Conservation (phyloP, 2,888 invertebrate genomes). For the Spodoptera exigua region DNA sequence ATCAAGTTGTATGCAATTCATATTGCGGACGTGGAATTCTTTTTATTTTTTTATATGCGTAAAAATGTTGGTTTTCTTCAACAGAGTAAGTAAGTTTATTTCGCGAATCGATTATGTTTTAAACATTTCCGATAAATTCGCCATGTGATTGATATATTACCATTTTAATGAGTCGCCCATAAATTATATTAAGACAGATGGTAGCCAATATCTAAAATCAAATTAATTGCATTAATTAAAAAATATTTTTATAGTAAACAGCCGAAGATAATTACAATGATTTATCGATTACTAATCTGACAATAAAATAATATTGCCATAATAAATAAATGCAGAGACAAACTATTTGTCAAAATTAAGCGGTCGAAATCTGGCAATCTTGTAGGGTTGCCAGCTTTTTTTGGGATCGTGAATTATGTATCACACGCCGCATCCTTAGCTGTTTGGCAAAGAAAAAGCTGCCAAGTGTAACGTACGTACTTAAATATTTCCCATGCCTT, state of each 20-base stretch:
- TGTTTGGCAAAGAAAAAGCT: slow-evolving; percentile 48
- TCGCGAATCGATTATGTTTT: too few relatives aligned
- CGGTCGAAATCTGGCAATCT: slow-evolving; percentile 56
- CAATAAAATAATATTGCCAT: slow-evolving; percentile 53
- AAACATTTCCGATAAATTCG: neutral
- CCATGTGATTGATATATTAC: neutral
- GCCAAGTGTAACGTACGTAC: slow-evolving; percentile 50
- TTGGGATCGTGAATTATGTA: slow-evolving; percentile 53
- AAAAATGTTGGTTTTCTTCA: too few relatives aligned
- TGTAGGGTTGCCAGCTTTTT: slow-evolving; percentile 56
- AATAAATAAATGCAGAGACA: slow-evolving; percentile 55
- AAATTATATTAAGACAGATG: slow-evolving; percentile 33
- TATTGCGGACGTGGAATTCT: too few relatives aligned
- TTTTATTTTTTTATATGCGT: too few relatives aligned
- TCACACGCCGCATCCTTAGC: slow-evolving; percentile 45
- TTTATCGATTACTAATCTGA: slow-evolving; percentile 64
- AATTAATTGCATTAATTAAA: slow-evolving; percentile 48
- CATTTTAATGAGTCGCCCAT: slow-evolving; percentile 13
- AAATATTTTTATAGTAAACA: slow-evolving; percentile 44
- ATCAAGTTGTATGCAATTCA: neutral
- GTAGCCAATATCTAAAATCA: slow-evolving; percentile 27
- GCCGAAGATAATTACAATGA: slow-evolving; percentile 48
- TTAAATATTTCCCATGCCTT: slow-evolving; percentile 43
- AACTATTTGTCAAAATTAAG: slow-evolving; percentile 67
- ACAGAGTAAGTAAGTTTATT: too few relatives aligned